phyloP scores from a whole-genome alignment of 1,140 invertebrate genomes.

The Epicauta chinensis region DNA sequence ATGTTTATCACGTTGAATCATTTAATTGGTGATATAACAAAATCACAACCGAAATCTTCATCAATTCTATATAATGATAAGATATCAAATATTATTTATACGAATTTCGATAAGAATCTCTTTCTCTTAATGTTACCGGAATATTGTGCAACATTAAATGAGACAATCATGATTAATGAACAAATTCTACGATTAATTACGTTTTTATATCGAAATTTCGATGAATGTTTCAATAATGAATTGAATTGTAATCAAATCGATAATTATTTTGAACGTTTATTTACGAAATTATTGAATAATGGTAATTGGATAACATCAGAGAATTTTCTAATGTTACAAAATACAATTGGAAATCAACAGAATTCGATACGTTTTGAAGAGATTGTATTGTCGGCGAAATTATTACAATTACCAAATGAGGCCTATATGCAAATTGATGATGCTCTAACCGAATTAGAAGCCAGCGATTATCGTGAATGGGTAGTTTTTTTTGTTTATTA shows the following conservation, averaged over 20 bases:
- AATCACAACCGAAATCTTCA: conserved; percentile 50
- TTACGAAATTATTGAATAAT: conserved; percentile 43
- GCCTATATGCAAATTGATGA: conserved; percentile 71
- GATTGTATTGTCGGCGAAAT: conserved; percentile 47
- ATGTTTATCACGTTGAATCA: conserved; percentile 63
- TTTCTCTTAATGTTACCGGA: conserved; percentile 49
- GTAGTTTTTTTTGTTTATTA: conserved; percentile 47
- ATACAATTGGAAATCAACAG: conserved; percentile 1
- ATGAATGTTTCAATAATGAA: conserved; percentile 45
- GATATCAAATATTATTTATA: conserved; percentile 53
- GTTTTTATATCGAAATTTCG: conserved; percentile 49
- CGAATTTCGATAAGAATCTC: conserved; percentile 44
- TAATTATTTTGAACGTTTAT: conserved; percentile 51
- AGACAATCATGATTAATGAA: conserved; percentile 44
- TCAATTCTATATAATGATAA: conserved; percentile 49
- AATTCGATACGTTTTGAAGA: conserved; percentile 36
- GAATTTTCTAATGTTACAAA: conserved; percentile 17
- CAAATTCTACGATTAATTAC: conserved; percentile 48
- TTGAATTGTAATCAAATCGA: conserved; percentile 45
- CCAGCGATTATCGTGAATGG: conserved; percentile 77
- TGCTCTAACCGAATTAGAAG: conserved; percentile 71
- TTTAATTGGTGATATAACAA: conserved; percentile 55
- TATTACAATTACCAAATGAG: conserved; percentile 63
- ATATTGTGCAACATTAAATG: conserved; percentile 45
- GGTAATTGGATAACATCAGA: conserved; percentile 31